Conservation (phyloP, 2,797 vertebrate species). For the Bradypus variegatus region DNA sequence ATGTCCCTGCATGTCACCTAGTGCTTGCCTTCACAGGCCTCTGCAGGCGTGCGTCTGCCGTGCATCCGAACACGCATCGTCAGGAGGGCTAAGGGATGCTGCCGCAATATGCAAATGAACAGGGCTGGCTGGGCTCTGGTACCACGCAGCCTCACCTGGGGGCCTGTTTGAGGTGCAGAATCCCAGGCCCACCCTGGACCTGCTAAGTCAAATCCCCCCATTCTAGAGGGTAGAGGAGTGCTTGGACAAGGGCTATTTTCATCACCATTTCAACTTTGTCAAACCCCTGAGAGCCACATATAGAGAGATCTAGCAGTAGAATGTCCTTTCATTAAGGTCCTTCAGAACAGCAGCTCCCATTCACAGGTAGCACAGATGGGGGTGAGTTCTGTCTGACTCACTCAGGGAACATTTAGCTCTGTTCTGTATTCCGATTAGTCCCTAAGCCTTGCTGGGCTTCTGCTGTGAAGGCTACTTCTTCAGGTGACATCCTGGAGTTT, state of each 20-base stretch:
- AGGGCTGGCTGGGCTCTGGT: neutral
- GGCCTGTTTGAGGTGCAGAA: neutral
- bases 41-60: neutral
- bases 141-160: neutral
- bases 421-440: neutral
- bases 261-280: neutral
- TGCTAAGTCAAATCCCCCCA: neutral
- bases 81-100: neutral
- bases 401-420: neutral
- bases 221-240: neutral
- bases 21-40: neutral
- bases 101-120: neutral
- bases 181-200: neutral
- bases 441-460: neutral
- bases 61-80: neutral
- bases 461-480: neutral
- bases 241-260: neutral
- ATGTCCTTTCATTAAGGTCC: neutral
- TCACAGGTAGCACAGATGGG: neutral
- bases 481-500: neutral
- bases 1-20: neutral
- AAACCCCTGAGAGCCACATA: neutral
- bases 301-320: neutral
- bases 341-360: neutral
- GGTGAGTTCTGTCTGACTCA: neutral